Base-by-base conservation (phyloP, 2,113 vertebrate species). In the Oostethus manadensis region DNA sequence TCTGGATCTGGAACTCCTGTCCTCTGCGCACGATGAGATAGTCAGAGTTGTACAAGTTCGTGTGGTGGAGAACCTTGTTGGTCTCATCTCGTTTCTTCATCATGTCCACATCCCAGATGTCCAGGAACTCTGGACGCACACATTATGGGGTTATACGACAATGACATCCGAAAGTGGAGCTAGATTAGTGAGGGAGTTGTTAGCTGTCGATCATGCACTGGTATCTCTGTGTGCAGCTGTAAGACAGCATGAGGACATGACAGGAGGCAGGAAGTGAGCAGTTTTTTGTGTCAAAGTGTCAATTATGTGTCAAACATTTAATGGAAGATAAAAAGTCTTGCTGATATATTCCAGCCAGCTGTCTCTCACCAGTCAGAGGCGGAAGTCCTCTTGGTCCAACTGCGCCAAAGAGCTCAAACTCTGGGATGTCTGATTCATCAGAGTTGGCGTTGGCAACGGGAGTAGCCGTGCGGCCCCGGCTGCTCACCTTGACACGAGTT, bases 31-130 rank as follows among this genome's bases (percentile, higher is more conserved):
- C 90, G 10, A 98, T 91, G 57, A 99, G 78, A 18, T 70, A 62
- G 38, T 84, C 68, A 10, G 59, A 90, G 74, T 87, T 64, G 45
- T 88, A 99, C 38, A 84, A 76, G 55, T 71, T 51, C 0, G 95
- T 98, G 79, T 92, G 92, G 68, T 99, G 96, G 4, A 88, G 68
- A 11, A 67, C 45, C 76, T 91, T 95, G 81, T 98, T 99, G 59
- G 58, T 62, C 20, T 93, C 92, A 0, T 90, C 46, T 0, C 57
- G 71, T 0, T 64, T 73, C 47, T 79, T 90, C 70, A 94, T 87
- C 79, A 97, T 79, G 68, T 95, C 73, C 42, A 98, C 74, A 0
- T 71, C 66, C 16, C 50, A 73, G 67, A 97, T 89, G 64, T 85
- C 88, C 20, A 99, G 83, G 68, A 77, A 94, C 46, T 93, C 96